phyloP scores from a whole-genome alignment of 2,113 vertebrate species.

The Catharus fuscescens region DNA sequence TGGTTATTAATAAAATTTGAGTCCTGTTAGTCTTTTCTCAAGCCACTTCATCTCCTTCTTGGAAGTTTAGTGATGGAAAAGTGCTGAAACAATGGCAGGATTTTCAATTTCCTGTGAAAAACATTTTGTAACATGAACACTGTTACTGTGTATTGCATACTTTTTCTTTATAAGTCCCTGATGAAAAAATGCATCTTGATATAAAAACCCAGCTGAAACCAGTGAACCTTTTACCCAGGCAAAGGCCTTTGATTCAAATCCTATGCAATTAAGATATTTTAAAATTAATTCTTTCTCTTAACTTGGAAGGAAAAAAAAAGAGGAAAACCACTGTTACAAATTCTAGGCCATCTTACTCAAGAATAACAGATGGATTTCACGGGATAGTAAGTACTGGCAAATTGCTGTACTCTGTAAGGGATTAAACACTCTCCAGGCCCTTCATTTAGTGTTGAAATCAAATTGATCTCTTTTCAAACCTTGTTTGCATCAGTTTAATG shows the following conservation, averaged over 20 bases:
- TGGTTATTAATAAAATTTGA: background rate
- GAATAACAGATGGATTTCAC: background rate
- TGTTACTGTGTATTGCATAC: background rate
- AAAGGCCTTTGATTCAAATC: background rate
- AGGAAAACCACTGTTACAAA: background rate
- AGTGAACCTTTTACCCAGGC: background rate
- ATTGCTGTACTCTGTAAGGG: background rate
- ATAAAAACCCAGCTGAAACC: background rate
- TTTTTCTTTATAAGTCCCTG: background rate
- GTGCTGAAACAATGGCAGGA: background rate
- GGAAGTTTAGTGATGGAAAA: background rate
- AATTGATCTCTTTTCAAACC: background rate
- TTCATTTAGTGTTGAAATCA: background rate
- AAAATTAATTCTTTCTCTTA: background rate
- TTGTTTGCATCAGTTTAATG: background rate
- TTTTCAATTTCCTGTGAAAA: constrained; percentile 3
- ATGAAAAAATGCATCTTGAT: background rate
- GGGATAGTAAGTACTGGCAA: background rate
- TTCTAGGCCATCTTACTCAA: background rate
- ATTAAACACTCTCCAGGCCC: background rate
- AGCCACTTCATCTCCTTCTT: background rate
- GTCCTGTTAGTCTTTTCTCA: background rate
- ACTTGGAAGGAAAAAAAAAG: background rate
- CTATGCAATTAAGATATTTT: background rate
- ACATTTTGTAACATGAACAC: background rate